These are phyloP conservation scores for Athalia cordata DNA, from an alignment of 2,888 invertebrate species.

Conservation along the genomic window DNA sequence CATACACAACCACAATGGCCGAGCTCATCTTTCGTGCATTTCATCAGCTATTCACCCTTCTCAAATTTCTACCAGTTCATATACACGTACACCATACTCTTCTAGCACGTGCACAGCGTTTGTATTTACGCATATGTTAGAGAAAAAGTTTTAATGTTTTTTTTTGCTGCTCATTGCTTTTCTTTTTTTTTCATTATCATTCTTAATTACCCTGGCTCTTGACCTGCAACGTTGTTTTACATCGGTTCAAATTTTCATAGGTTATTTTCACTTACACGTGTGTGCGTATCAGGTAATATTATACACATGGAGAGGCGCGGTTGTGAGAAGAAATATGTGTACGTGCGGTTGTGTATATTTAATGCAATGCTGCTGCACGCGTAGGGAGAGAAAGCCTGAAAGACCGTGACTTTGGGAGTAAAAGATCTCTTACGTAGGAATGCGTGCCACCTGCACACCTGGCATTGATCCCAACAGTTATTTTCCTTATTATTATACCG, in stretches of 20 bases:
- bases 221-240: conserved; percentile 10
- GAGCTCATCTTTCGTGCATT: conserved; percentile 23
- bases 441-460: conserved; percentile 7
- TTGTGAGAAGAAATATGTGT: too few species aligned
- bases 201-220: neutral
- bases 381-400: neutral
- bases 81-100: neutral
- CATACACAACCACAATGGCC: neutral
- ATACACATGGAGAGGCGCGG: too few species aligned
- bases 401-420: conserved; percentile 10
- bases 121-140: too few species aligned
- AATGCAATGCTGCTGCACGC: neutral
- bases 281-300: too few species aligned
- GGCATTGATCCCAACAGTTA: neutral
- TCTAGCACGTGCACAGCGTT: neutral
- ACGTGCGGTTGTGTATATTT: too few species aligned
- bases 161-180: neutral
- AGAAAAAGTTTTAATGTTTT: neutral
- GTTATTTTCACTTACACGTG: too few species aligned
- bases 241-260: neutral
- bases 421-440: neutral
- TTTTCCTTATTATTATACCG: neutral
- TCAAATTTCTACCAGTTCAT: neutral
- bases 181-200: neutral
- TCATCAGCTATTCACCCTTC: conserved; percentile 32